These are phyloP conservation scores for Clitarchus hookeri DNA, from an alignment of 2,888 invertebrate species.

Conservation along the genomic window DNA sequence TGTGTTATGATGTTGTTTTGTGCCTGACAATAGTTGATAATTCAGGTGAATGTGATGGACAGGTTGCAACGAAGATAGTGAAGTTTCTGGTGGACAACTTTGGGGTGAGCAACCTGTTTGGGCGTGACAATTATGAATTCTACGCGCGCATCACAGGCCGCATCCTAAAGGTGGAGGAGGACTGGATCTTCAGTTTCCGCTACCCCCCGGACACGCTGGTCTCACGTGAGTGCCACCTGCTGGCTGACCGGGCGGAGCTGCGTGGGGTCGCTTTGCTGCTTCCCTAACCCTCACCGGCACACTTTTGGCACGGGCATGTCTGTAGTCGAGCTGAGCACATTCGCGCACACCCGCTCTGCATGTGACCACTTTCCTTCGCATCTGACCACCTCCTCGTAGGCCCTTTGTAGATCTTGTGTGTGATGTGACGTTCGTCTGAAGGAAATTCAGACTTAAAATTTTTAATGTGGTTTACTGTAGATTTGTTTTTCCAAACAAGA, in stretches of 20 bases:
- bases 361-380: background rate
- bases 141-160: constrained; percentile 93
- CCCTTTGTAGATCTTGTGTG: too few relatives aligned
- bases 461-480: too few relatives aligned
- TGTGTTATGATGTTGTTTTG: too few relatives aligned
- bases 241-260: constrained; percentile 22
- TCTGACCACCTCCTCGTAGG: background rate
- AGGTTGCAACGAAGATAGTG: constrained; percentile 96
- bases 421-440: too few relatives aligned
- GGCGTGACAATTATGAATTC: constrained; percentile 92
- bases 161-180: constrained; percentile 89
- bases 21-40: too few relatives aligned
- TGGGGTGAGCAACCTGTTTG: constrained; percentile 93
- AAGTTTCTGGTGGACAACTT: constrained; percentile 97
- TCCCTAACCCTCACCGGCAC: background rate
- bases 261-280: background rate
- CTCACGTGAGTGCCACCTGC: constrained; percentile 55
- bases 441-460: too few relatives aligned
- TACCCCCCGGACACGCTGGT: constrained; percentile 74
- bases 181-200: constrained; percentile 94
- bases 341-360: background rate
- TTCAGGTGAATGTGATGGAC: constrained; percentile 34
- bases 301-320: background rate
- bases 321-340: background rate
- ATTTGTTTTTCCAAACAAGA: too few relatives aligned